Base-by-base conservation (phyloP, 2,797 vertebrate genomes). In the Zalophus californianus region DNA sequence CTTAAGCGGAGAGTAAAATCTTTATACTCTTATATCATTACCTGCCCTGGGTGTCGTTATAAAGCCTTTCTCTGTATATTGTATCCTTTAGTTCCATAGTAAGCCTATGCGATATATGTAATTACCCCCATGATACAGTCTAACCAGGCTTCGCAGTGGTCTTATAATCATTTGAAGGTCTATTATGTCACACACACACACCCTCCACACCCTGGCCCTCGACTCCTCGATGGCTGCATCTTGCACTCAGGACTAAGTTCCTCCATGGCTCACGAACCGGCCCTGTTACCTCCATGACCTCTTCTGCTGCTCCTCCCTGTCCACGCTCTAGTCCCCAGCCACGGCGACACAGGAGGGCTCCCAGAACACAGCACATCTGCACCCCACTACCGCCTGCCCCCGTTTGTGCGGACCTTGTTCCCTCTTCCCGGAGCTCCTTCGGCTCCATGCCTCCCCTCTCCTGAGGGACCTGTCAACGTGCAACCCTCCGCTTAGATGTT, bases 1-100 rank as follows among this genome's bases (percentile, higher is more conserved):
- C 75, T 54, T 88, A 70, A 83, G 94, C n/a, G 56, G 92, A 88
- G 41, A 90, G 38, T n/a, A 93, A 77, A 70, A 64, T 80, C 73
- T 80, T 80, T 86, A 44, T 13, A 50, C 44, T 86, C 27, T 68
- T 83, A 54, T 13, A 82, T 16, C 11, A 89, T 9, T 44, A 58
- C 41, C 77, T 70, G 75, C 86, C 16, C 25, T 21, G 20, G 48
- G 27, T 44, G 5, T 14, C 41, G 56, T 25, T 50, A 44, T 2
- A 84, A 68, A 82, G 44, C 29, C 23, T 77, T 90, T 11, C 44
- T 62, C n/a, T 32, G 2, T 20, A n/a, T 29, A 60, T 11, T 5
- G 10, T 88, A 75, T 94, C 52, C 52, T 27, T 73, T 64, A 92
- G 54, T n/a, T 72, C 85, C 72, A 79, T 1, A 75, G 41, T n/a